Percentiles rank a stretch among this genome's conserved stretches.
phyloP scores from a whole-genome alignment of 2,888 invertebrate genomes.

The Ectemnius cavifrons region DNA sequence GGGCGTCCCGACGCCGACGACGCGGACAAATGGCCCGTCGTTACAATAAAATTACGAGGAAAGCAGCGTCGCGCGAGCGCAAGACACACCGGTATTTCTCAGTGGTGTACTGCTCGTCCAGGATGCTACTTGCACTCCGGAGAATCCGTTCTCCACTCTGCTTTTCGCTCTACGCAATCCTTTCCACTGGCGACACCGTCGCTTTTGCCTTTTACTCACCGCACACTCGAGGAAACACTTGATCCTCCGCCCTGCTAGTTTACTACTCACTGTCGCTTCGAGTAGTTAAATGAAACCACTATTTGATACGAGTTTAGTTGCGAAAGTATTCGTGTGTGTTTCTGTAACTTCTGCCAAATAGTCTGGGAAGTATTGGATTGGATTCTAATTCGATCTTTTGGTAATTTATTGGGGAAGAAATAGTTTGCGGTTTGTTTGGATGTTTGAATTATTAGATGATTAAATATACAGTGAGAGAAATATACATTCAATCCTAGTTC shows the following conservation, averaged over 20 bases:
- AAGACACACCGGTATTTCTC: too few species aligned
- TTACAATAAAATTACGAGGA: slow-evolving; percentile 53
- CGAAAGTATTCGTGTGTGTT: too few species aligned
- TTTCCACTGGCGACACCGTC: background rate
- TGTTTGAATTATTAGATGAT: too few species aligned
- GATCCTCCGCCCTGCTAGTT: background rate
- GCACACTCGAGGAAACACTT: background rate
- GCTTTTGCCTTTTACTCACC: slow-evolving; percentile 20
- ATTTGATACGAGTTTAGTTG: too few species aligned
- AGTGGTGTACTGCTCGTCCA: slow-evolving; percentile 9
- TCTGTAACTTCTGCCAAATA: too few species aligned
- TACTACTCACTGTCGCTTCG: background rate
- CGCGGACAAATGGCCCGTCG: slow-evolving; percentile 56
- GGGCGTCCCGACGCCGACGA: slow-evolving; percentile 39
- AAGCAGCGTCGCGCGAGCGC: slow-evolving; percentile 10
- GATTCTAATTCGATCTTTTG: too few species aligned
- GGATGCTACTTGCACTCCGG: slow-evolving; percentile 31
- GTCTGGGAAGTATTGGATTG: too few species aligned
- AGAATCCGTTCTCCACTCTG: slow-evolving; percentile 37
- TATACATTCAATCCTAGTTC: too few species aligned
- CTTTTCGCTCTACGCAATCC: background rate
- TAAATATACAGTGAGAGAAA: too few species aligned
- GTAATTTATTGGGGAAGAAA: too few species aligned
- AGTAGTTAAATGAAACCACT: too few species aligned
- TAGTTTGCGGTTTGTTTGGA: too few species aligned